Conservation (phyloP, 1,140 invertebrate species). For the Drosophila repletoides region DNA sequence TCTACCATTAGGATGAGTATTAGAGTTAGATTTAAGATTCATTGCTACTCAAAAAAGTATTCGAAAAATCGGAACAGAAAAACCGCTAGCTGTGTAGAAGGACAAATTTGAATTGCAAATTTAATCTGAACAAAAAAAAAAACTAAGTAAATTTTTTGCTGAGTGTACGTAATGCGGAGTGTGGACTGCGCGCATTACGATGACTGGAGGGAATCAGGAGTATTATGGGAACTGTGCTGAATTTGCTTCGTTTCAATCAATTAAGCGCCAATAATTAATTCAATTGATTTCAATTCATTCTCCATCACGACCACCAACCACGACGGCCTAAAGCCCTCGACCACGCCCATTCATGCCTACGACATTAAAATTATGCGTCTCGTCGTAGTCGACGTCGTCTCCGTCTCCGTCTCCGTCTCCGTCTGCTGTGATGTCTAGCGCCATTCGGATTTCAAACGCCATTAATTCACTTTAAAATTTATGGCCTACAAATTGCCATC, state of each 20-base stretch:
- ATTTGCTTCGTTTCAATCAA: conserved; percentile 76
- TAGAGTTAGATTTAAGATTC: too few relatives aligned
- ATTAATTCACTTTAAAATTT: conserved; percentile 78
- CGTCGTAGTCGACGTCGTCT: conserved; percentile 2
- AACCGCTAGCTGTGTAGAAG: too few relatives aligned
- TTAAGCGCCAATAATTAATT: conserved; percentile 80
- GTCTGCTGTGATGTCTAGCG: conserved; percentile 45
- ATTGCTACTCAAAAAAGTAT: too few relatives aligned
- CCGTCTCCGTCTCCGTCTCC: neutral
- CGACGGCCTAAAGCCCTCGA: neutral
- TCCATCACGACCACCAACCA: conserved; percentile 20
- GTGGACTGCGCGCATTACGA: too few relatives aligned
- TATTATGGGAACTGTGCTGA: conserved; percentile 16
- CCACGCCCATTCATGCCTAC: neutral
- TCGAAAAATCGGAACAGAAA: too few relatives aligned
- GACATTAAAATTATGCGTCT: conserved; percentile 38
- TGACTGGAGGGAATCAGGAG: neutral
- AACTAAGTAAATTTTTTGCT: too few relatives aligned
- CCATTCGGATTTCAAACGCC: conserved; percentile 68
- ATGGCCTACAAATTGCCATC: conserved; percentile 63
- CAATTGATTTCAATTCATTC: conserved; percentile 77
- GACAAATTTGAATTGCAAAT: too few relatives aligned
- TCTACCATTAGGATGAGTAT: too few relatives aligned
- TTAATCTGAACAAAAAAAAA: too few relatives aligned
- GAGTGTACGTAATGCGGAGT: neutral